Evolutionary conservation across 1,140 invertebrate species (phyloP), one percentile per base, ranked within the genome.

Genomic region (Eufriesea mexicana): DNA sequence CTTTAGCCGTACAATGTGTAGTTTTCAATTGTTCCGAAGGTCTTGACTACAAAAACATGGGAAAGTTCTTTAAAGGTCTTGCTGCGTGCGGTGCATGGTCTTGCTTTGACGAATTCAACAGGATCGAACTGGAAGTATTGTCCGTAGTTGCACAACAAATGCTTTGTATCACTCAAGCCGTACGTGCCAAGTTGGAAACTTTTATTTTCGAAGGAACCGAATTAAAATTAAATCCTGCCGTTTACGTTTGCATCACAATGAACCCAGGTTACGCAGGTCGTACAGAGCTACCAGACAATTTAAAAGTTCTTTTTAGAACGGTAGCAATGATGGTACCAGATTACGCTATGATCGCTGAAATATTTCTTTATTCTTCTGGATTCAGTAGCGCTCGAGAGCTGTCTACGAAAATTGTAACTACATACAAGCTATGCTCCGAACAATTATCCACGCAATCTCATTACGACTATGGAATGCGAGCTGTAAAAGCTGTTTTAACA

Each of bases 291-390:
- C 98, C 98, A 0, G 98, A 99, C 89, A 99, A 99, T 92, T 93
- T 98, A 12, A 98, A 98, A 92, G 97, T 98, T 0, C 93, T 99
- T 5, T 99, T 99, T 92, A 96, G 98, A 55, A 98, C 98, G 2
- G 98, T 99, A 9, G 97, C 98, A 1, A 99, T 99, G 98, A 98
- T 99, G 98, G 98, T 98, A 20, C 98, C 98, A 0, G 97, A 99
- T 92, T 98, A 98, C 91, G 96, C 97, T 0, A 96, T 98, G 94
- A 99, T 99, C 89, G 97, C 96, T 0, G 98, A 99, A 93, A 98
- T 99, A 73, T 98, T 97, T 0, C 94, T 99, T 0, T 98, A 98
- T 89, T 98, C 98, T 0, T 98, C 96, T 85, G 98, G 98, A 5
- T 99, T 98, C 93, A 95, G 96, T 12, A 96, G 97, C 84, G 98